Conservation (phyloP, 2,888 invertebrate genomes). For the Coremacera marginata region DNA sequence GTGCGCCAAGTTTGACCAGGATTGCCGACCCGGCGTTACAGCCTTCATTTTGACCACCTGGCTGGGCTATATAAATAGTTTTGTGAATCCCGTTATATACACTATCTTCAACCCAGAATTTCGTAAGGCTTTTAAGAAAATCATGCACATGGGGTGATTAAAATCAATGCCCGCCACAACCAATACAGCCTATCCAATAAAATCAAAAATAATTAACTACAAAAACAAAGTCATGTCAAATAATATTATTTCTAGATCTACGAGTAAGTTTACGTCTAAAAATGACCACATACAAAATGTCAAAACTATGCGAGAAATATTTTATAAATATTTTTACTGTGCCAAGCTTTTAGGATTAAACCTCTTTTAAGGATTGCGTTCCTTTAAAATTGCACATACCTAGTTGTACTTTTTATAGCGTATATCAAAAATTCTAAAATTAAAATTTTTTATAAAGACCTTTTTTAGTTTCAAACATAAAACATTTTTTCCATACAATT, state of each 20-base stretch:
- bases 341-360: slow-evolving; percentile 47
- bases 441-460: background rate
- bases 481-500: no score
- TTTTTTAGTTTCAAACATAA: no score
- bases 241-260: background rate
- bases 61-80: slow-evolving; percentile 98
- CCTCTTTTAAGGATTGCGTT: background rate
- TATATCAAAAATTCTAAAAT: background rate
- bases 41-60: slow-evolving; percentile 96
- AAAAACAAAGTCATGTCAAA: background rate
- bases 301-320: slow-evolving; percentile 26
- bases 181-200: background rate
- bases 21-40: slow-evolving; percentile 86
- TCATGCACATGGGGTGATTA: slow-evolving; percentile 78
- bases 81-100: slow-evolving; percentile 93
- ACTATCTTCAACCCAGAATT: slow-evolving; percentile 98
- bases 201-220: slow-evolving; percentile 13
- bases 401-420: slow-evolving; percentile 14
- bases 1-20: slow-evolving; percentile 85
- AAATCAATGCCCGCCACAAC: slow-evolving; percentile 39
- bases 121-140: slow-evolving; percentile 96
- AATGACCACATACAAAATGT: background rate
- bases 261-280: background rate
- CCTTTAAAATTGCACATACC: background rate
- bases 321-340: slow-evolving; percentile 50